Conservation (phyloP, 2,113 vertebrate genomes). For the Tychaedon coryphoeus region DNA sequence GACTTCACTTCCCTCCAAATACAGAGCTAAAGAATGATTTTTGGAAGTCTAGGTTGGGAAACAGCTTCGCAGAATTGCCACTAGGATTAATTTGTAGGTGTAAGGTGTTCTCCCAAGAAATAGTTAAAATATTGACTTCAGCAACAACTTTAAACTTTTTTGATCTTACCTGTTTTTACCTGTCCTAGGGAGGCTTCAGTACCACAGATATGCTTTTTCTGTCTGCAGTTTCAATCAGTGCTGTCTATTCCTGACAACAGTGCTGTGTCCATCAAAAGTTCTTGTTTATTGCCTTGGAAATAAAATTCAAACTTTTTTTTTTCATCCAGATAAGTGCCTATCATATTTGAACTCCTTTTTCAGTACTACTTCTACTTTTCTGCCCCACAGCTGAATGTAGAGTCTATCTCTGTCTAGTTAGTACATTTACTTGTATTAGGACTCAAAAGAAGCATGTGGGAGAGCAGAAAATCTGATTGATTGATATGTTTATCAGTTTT, state of each 20-base stretch:
- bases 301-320: not conserved
- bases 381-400: rapidly evolving
- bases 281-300: not conserved
- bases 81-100: not conserved
- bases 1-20: not conserved
- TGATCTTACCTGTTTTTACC: not conserved
- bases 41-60: not conserved
- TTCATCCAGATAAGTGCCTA: not conserved
- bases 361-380: not conserved
- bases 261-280: not conserved
- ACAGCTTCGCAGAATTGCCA: not conserved
- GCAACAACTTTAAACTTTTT: not conserved
- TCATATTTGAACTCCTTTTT: not conserved
- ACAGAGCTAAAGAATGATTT: not conserved
- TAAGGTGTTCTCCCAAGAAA: not conserved
- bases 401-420: not conserved
- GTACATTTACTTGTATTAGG: not conserved
- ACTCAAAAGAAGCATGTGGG: not conserved
- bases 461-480: not conserved
- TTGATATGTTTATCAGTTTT: not conserved
- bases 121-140: not conserved
- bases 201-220: not conserved
- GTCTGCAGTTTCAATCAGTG: not conserved
- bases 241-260: not conserved
- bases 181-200: not conserved